Percentiles rank a stretch among this genome's conserved stretches.
phyloP scores from a whole-genome alignment of 2,113 vertebrate species.

The Vireo altiloquus region DNA sequence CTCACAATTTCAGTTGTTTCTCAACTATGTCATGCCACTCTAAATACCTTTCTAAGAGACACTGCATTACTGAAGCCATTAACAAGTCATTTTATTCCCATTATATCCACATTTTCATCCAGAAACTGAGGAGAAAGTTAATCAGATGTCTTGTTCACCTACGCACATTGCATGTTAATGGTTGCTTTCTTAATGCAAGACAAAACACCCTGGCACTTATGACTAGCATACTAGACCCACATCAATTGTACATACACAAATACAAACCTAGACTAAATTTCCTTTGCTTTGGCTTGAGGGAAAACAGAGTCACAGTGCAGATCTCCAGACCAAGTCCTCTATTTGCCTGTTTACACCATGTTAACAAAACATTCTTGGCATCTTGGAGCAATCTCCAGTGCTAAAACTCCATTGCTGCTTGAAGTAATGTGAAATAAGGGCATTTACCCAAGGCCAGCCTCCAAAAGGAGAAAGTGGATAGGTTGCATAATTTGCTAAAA shows the following conservation, averaged over 20 bases:
- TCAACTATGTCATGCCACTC: background rate
- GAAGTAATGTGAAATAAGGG: background rate
- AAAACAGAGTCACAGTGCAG: background rate
- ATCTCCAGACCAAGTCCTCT: background rate
- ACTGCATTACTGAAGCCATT: conserved; percentile 21
- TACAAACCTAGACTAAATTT: background rate
- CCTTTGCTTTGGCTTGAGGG: background rate
- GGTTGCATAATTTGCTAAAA: background rate
- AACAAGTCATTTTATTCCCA: conserved; percentile 41
- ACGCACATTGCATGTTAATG: background rate
- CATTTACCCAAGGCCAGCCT: background rate
- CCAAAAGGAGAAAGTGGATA: background rate
- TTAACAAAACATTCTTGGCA: background rate
- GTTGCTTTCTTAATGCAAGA: background rate
- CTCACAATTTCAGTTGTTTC: background rate
- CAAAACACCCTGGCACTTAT: background rate
- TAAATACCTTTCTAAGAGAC: background rate
- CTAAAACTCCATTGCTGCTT: background rate
- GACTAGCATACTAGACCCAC: background rate
- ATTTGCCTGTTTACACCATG: background rate
- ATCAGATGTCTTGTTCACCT: conserved; percentile 27
- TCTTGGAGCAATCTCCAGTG: background rate
- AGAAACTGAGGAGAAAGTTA: conserved; percentile 19
- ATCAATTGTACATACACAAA: background rate
- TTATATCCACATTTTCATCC: conserved; percentile 22